Evolutionary conservation across 2,113 vertebrate species (phyloP).

Genomic region (Myotis lucifugus): DNA sequence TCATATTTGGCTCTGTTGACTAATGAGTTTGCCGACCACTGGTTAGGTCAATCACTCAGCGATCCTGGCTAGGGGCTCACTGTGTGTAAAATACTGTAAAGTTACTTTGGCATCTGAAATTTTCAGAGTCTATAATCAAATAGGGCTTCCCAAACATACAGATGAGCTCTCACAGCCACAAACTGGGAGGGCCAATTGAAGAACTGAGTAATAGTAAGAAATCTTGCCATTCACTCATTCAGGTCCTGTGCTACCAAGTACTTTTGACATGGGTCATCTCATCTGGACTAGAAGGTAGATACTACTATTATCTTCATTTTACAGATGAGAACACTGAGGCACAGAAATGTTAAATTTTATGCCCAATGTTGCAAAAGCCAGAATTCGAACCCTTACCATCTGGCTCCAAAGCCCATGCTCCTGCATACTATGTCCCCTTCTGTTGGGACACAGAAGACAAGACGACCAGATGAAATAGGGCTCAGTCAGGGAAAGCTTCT

Average conservation of each 20-base stretch:
- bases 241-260: neutral
- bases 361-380: neutral
- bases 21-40: too few relatives aligned
- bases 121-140: neutral
- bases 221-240: neutral
- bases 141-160: neutral
- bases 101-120: neutral
- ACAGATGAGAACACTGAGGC: neutral
- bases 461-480: neutral
- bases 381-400: neutral
- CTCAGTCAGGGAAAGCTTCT: neutral
- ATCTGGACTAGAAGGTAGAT: neutral
- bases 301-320: constrained; percentile 7
- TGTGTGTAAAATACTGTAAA: neutral
- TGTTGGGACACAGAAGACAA: neutral
- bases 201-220: constrained; percentile 39
- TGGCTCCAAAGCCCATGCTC: neutral
- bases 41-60: neutral
- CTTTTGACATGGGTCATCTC: neutral
- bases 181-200: neutral
- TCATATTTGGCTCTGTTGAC: too few relatives aligned
- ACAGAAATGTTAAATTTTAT: neutral
- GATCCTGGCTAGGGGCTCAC: neutral
- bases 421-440: neutral
- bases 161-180: neutral